A percentile compares a stretch with the other conserved stretches of the same genome.
phyloP scores from a whole-genome alignment of 2,113 vertebrate species.

The Cisticola juncidis region DNA sequence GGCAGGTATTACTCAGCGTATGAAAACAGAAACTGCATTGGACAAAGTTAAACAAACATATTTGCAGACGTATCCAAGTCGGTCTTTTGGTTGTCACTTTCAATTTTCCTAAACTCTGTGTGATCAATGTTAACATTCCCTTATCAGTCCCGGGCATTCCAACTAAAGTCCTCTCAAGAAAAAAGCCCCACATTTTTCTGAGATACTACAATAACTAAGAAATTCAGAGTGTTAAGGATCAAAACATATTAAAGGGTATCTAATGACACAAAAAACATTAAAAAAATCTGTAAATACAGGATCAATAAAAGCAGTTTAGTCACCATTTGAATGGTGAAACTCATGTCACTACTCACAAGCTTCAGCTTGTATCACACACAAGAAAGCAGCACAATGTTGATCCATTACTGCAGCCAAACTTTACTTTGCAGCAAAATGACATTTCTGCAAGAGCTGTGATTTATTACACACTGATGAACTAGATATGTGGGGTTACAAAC shows the following conservation, averaged over 20 bases:
- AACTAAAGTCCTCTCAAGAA: not conserved
- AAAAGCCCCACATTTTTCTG: not conserved
- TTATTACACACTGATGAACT: not conserved
- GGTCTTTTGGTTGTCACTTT: not conserved
- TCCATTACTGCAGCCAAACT: not conserved
- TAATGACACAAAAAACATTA: not conserved
- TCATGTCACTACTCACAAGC: fast-evolving
- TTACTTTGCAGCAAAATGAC: not conserved
- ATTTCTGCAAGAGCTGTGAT: not conserved
- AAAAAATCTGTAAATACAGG: not conserved
- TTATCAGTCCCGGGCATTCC: not conserved
- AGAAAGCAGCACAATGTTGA: not conserved
- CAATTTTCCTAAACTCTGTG: not conserved
- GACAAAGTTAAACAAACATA: not conserved
- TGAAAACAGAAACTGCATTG: not conserved
- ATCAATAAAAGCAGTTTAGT: not conserved
- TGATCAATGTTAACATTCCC: not conserved
- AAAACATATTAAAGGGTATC: not conserved
- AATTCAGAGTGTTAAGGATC: not conserved
- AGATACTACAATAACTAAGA: not conserved
- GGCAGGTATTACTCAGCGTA: not conserved
- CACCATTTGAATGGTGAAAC: not conserved
- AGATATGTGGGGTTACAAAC: not conserved
- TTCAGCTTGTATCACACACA: not conserved
- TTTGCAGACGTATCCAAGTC: not conserved